These are phyloP conservation scores for Todus mexicanus DNA, from an alignment of 2,797 vertebrate species.

Conservation along the genomic window DNA sequence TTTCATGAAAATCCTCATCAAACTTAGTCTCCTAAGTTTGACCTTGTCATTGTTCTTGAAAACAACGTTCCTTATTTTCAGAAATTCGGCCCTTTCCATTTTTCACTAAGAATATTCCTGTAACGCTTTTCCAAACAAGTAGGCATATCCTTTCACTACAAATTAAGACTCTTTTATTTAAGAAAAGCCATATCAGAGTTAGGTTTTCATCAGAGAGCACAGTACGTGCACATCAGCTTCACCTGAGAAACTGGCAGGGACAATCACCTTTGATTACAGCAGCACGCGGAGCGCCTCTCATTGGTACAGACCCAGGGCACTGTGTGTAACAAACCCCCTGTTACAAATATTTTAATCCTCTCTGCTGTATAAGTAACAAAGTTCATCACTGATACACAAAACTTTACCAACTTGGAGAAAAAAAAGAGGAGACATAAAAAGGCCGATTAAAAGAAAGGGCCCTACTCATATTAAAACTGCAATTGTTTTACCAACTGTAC, in stretches of 20 bases:
- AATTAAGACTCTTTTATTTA: neutral
- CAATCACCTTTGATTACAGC: neutral
- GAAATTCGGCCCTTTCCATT: neutral
- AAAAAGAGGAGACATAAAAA: neutral
- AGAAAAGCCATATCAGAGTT: neutral
- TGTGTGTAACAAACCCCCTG: neutral
- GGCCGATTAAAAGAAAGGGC: neutral
- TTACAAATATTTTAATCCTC: neutral
- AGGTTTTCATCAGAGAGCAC: neutral
- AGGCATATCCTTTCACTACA: neutral
- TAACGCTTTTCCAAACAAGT: neutral
- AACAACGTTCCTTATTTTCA: neutral
- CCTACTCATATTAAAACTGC: neutral
- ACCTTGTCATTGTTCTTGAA: neutral
- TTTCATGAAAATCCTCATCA: neutral
- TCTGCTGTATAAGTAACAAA: neutral
- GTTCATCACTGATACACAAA: neutral
- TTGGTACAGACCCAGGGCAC: accelerated
- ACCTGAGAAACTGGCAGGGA: neutral
- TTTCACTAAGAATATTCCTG: neutral
- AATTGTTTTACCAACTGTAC: neutral
- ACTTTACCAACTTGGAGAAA: neutral
- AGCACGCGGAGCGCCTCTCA: neutral
- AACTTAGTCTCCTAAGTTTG: neutral
- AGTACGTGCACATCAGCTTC: neutral